phyloP scores from a whole-genome alignment of 2,113 vertebrate genomes.

The Corvus moneduloides region DNA sequence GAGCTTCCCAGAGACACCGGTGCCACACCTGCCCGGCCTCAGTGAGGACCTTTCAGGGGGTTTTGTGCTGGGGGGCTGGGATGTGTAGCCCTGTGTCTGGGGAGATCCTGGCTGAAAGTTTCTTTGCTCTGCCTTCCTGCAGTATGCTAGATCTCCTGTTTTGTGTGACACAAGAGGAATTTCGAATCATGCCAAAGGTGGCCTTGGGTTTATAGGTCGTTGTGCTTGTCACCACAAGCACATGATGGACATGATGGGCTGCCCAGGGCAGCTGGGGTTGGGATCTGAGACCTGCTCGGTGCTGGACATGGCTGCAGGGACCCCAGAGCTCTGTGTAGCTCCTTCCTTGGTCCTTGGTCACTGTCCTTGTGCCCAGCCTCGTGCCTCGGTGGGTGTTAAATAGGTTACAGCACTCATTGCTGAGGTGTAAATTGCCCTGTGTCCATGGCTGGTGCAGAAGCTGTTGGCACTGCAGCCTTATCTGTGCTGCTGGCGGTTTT shows the following conservation, averaged over 20 bases:
- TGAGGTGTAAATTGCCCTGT: not conserved
- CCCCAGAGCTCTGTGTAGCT: not conserved
- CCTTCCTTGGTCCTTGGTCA: not conserved
- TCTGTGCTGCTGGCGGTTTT: not conserved
- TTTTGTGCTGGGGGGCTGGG: not conserved
- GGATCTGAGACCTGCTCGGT: not conserved
- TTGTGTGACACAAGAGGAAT: not conserved
- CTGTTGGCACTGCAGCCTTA: not conserved
- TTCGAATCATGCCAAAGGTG: accelerated
- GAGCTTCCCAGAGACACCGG: not conserved
- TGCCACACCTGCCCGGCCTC: not conserved
- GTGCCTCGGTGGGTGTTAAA: not conserved
- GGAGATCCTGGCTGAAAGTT: not conserved
- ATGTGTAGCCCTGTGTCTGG: not conserved
- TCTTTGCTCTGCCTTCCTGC: not conserved
- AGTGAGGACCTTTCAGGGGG: not conserved
- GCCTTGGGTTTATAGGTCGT: accelerated
- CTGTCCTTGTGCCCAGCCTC: not conserved
- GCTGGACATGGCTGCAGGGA: not conserved
- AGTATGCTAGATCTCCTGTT: not conserved
- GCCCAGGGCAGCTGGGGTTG: not conserved
- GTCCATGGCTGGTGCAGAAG: not conserved
- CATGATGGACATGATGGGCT: accelerated
- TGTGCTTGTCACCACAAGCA: too few relatives aligned
- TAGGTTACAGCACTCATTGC: not conserved